Base-by-base conservation (phyloP, 2,797 vertebrate genomes). In the Catharus ustulatus region DNA sequence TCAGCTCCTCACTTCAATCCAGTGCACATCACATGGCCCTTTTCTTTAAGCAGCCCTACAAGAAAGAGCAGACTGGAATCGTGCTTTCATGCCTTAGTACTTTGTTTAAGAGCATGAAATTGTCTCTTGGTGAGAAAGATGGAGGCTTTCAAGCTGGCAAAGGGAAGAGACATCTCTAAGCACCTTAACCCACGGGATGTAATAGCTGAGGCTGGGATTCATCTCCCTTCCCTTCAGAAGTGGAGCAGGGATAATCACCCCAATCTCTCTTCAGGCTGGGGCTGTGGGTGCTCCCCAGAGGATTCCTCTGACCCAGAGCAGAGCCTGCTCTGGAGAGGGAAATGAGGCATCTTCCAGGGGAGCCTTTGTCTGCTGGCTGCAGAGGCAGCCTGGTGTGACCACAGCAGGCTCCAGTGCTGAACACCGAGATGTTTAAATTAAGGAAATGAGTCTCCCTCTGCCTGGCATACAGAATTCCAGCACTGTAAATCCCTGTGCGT, bases 71-170 rank as follows among this genome's bases (percentile, higher is more conserved):
- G 87, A 10, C 62, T 93, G 9, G 3, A 80, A 78, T 73, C 82
- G 58, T 92, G 61, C 93, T 97, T 95, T 97, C 90, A 94, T 95
- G 94, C 82, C 84, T 95, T 93, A 51, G 79, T 75, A 89, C 94
- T 95, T 93, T 77, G 90, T 94, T 93, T 97, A 96, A 94, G 89
- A 89, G 95, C 92, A 97, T 89, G 92, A 94, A 97, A 95, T 93
- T 80, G 87, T 92, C 79, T 94, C 81, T 85, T 10, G 24, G 89
- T 89, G 84, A 94, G 81, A 87, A 83, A 63, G 62, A 91, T 62
- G 84, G 82, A 87, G 84, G 66, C 93, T 96, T 94, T 96, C 89
- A 91, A 90, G 66, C 89, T 72, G 51, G 66, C 34, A 86, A 75
- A 86, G 72, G 63, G 67, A 62, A 79, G 43, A 94, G 79, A 84